Evolutionary conservation across 2,113 vertebrate genomes (phyloP).

Genomic region (Rhabdornis inornatus): DNA sequence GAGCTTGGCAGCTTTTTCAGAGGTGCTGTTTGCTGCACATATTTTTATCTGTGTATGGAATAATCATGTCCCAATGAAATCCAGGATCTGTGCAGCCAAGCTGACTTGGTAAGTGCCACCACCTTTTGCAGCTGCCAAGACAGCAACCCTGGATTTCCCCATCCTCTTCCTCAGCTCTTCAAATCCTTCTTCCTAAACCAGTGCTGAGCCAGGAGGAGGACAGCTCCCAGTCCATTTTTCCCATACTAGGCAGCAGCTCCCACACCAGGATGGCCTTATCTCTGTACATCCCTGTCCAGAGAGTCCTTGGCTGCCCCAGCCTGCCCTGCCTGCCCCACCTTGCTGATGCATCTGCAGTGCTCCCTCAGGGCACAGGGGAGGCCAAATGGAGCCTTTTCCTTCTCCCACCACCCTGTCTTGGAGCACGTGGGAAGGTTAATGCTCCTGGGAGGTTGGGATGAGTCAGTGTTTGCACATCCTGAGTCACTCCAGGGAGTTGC

Average conservation of each 20-base stretch:
- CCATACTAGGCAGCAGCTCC: neutral
- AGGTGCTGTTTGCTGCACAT: neutral
- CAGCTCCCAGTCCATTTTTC: neutral
- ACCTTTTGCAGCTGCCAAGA: neutral
- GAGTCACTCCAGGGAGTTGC: slow-evolving; percentile 6
- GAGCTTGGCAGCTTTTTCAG: neutral
- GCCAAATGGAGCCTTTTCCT: accelerated
- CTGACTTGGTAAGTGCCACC: neutral
- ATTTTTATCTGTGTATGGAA: neutral
- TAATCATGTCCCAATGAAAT: neutral
- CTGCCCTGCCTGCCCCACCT: neutral
- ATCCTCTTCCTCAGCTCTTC: neutral
- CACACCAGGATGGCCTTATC: neutral
- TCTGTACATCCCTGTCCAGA: neutral
- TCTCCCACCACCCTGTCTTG: neutral
- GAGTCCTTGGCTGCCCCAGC: neutral
- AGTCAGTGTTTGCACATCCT: neutral
- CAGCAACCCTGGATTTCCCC: neutral
- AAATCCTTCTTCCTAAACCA: neutral
- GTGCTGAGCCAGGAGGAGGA: neutral
- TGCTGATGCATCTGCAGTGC: neutral
- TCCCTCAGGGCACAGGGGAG: neutral
- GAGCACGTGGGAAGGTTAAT: accelerated
- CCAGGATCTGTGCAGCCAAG: neutral
- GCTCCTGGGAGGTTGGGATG: neutral